phyloP scores from a whole-genome alignment of 2,113 vertebrate species.

The Xenopus laevis region DNA sequence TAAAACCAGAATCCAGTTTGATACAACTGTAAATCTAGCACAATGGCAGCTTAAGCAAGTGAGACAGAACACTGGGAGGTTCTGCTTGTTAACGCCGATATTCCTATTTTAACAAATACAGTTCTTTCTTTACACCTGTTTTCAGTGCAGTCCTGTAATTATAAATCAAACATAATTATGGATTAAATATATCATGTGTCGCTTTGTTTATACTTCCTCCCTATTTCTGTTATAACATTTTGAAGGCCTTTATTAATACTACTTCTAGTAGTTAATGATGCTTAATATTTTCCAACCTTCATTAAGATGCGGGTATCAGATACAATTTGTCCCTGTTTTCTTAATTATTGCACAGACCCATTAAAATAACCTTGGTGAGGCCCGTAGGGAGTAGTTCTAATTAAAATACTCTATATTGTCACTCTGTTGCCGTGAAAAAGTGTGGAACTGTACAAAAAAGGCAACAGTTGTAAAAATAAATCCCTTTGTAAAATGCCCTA shows the following conservation, averaged over 20 bases:
- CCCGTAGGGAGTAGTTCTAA: constrained; percentile 9
- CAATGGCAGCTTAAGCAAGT: neutral
- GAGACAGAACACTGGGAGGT: constrained; percentile 28
- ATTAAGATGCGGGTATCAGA: constrained; percentile 9
- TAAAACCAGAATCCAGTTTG: no score
- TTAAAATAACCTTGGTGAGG: constrained; percentile 19
- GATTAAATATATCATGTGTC: constrained; percentile 38
- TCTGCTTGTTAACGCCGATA: constrained; percentile 30
- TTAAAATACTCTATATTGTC: constrained; percentile 25
- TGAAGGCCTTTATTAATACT: constrained; percentile 20
- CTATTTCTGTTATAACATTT: constrained; percentile 8
- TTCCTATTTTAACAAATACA: constrained; percentile 27
- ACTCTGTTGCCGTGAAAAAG: constrained; percentile 7
- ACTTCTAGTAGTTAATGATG: constrained; percentile 8
- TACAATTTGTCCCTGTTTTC: constrained; percentile 24
- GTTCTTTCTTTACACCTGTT: constrained; percentile 34
- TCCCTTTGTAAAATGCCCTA: neutral
- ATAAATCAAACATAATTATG: constrained; percentile 43
- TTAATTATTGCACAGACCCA: constrained; percentile 34
- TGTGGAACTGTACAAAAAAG: neutral
- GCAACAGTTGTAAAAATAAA: neutral
- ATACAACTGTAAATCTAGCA: no score
- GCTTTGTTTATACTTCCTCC: constrained; percentile 21
- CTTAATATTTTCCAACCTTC: constrained; percentile 27
- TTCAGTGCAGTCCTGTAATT: constrained; percentile 25